These are phyloP conservation scores for Ylistrum balloti DNA, from an alignment of 1,140 invertebrate genomes.

Conservation along the genomic window DNA sequence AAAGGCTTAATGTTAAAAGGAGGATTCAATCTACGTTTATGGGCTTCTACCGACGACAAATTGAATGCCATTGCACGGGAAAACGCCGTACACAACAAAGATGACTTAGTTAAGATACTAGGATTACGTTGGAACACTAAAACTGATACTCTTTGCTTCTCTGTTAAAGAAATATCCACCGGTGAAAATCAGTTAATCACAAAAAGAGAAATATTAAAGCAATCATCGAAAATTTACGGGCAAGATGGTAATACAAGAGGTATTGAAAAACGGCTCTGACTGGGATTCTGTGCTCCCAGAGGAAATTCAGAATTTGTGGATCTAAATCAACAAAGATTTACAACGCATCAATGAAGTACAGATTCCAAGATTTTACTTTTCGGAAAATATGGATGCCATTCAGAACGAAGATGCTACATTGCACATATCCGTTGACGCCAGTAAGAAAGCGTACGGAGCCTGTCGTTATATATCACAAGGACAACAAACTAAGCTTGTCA, in stretches of 20 bases:
- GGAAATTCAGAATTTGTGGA: slow-evolving; percentile 47
- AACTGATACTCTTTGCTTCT: no score
- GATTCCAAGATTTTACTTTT: no score
- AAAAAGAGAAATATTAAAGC: slow-evolving; percentile 47
- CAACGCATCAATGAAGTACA: no score
- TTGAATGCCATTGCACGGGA: neutral
- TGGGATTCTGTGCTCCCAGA: slow-evolving; percentile 80
- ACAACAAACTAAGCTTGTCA: slow-evolving; percentile 26
- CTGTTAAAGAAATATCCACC: no score
- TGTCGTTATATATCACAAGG: slow-evolving; percentile 38
- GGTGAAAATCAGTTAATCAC: no score
- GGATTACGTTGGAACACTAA: no score
- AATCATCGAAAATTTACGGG: slow-evolving; percentile 77
- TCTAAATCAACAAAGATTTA: slow-evolving; percentile 62
- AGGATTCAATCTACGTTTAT: slow-evolving; percentile 43
- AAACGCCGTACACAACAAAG: neutral
- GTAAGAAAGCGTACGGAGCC: slow-evolving; percentile 44
- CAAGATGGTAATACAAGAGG: slow-evolving; percentile 82
- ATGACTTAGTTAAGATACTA: neutral
- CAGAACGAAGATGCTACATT: neutral
- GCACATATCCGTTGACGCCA: slow-evolving; percentile 53
- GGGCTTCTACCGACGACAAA: neutral
- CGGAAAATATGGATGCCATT: no score
- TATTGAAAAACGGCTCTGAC: slow-evolving; percentile 78
- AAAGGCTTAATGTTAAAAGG: slow-evolving; percentile 48